A percentile compares a stretch with the other conserved stretches of the same genome.
These are phyloP conservation scores for Rugalucina vietnamica DNA, from an alignment of 2,888 invertebrate genomes.

Conservation along the genomic window DNA sequence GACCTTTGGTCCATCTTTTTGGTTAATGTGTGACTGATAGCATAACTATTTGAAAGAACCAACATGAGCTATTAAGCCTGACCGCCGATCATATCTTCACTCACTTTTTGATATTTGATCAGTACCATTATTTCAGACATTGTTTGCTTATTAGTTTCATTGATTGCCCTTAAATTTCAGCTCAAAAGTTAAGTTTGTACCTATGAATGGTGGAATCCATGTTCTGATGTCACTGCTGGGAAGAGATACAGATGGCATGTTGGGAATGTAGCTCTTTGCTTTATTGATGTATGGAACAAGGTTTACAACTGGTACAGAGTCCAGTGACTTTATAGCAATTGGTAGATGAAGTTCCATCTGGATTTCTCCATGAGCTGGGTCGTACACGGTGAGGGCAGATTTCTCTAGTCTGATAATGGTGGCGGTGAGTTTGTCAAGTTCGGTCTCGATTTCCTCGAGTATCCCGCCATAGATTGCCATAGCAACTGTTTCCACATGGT, in stretches of 20 bases:
- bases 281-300: conserved; percentile 50
- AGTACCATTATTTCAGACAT: too few relatives aligned
- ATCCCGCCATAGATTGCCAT: conserved; percentile 54
- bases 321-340: conserved; percentile 57
- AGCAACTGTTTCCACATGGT: conserved; percentile 57
- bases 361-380: conserved; percentile 64
- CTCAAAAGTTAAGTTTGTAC: conserved; percentile 84
- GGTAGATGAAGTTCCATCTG: conserved; percentile 64
- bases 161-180: background rate
- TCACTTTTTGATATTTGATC: too few relatives aligned
- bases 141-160: background rate
- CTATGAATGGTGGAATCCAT: conserved; percentile 94
- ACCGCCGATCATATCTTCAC: too few relatives aligned
- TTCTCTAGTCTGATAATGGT: conserved; percentile 45
- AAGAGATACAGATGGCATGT: conserved; percentile 85
- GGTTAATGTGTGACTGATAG: background rate
- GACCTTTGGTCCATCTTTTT: background rate
- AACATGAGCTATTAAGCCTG: too few relatives aligned
- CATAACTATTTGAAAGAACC: too few relatives aligned
- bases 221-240: conserved; percentile 89
- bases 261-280: conserved; percentile 60
- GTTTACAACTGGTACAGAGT: conserved; percentile 51
- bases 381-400: conserved; percentile 60
- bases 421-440: conserved; percentile 50
- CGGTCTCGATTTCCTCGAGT: conserved; percentile 57